These are phyloP conservation scores for Chymomyza procnemis DNA, from an alignment of 2,888 invertebrate genomes.

Conservation along the genomic window DNA sequence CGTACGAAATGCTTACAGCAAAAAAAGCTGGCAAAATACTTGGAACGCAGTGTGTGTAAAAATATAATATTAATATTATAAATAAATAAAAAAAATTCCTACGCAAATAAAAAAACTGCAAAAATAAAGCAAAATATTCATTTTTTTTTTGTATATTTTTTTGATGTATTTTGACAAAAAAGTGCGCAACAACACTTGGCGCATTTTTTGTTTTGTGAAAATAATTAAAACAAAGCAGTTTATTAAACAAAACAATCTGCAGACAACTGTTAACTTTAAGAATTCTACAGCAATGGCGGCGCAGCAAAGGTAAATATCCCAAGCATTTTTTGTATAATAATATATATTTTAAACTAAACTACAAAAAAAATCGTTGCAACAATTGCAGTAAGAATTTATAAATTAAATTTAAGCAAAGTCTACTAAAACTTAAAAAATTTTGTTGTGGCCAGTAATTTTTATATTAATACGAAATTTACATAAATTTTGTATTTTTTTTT, in stretches of 20 bases:
- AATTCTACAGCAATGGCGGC: no score
- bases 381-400: no score
- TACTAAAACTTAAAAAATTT: no score
- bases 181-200: neutral
- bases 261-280: no score
- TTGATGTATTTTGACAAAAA: neutral
- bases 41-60: neutral
- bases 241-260: no score
- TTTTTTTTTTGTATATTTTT: constrained; percentile 3
- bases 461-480: no score
- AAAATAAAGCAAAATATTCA: neutral
- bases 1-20: neutral
- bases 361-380: no score
- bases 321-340: no score
- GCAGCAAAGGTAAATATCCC: neutral
- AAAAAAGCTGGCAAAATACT: constrained; percentile 1
- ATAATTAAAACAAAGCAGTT: neutral
- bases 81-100: neutral
- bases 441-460: no score
- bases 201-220: neutral
- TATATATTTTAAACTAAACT: no score
- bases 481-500: no score
- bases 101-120: neutral
- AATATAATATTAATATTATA: neutral
- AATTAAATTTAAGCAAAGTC: no score